Percentiles rank a stretch among this genome's conserved stretches.
These are phyloP conservation scores for Neodon shergylaensis DNA, from an alignment of 2,113 vertebrate genomes.

Conservation along the genomic window DNA sequence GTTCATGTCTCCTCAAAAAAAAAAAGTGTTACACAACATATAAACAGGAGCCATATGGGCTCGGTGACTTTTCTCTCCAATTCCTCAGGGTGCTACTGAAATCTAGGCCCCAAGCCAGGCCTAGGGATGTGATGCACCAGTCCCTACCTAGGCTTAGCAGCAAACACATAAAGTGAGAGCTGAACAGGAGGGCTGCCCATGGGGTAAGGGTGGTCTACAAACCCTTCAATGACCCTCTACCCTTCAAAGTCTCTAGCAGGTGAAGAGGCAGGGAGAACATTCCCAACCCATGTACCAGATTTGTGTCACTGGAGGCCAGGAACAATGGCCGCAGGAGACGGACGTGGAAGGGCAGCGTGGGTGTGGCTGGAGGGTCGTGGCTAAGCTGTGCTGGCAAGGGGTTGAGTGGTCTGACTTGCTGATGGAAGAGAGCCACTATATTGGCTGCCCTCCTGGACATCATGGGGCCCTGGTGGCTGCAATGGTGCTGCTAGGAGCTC, in stretches of 20 bases:
- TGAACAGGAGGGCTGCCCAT: fast-evolving
- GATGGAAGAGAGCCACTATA: background rate
- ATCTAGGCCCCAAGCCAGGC: background rate
- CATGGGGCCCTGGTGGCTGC: background rate
- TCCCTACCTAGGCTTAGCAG: background rate
- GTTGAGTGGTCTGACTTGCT: background rate
- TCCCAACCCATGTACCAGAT: background rate
- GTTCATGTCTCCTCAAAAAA: background rate
- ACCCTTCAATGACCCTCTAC: background rate
- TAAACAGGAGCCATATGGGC: background rate
- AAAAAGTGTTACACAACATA: background rate
- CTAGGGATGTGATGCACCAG: background rate
- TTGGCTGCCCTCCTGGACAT: background rate
- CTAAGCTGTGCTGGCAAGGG: background rate
- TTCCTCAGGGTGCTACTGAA: background rate
- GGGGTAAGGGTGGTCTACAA: background rate
- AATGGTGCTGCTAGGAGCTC: background rate
- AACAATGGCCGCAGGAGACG: background rate
- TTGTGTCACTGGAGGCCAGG: background rate
- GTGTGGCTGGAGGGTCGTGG: background rate
- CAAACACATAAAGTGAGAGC: background rate
- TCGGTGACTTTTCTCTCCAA: background rate
- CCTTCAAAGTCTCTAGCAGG: background rate
- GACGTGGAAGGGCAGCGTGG: background rate
- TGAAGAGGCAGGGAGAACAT: background rate